Evolutionary conservation across 2,888 invertebrate species (phyloP), one percentile per base, ranked within the genome.

Genomic region (Mimachlamys varia): DNA sequence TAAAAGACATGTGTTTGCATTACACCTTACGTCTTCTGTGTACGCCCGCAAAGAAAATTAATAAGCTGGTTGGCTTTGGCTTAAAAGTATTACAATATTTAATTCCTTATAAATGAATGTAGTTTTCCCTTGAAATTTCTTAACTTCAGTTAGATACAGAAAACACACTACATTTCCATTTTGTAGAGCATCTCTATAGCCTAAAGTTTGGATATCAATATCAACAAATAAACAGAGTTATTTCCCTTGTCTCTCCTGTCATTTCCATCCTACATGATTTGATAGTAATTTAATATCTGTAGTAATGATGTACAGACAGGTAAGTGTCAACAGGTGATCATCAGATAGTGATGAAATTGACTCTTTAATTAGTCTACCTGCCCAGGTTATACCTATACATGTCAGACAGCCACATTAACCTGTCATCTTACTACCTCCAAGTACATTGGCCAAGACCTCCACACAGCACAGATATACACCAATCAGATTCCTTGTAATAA

Each of bases 391-490:
- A 62, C 62, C 22, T n/a, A 27, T 22, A 76, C 15, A 76, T 33
- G 76, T 76, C 76, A 76, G 33, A 33, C 33, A 33, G 10, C 33
- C 27, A 33, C 76, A 76, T 76, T 76, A 76, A 76, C 27, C 76
- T 76, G 76, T 76, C 76, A 76, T 4, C 33, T 76, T 12, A 22
- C 22, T 22, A 76, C 27, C 76, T 76, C 76, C 27, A 2, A 33
- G 76, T 76, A 27, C 76, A 27, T 76, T 76, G 33, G 76, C 33
- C 76, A 33, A 76, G 76, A 76, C 76, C 76, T 76, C 76, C 76
- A 76, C 33, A 33, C 10, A 76, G 33, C 7, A 76, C 33, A 33
- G 12, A 27, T 76, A 76, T 76, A 76, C 27, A 76, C 27, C 76
- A 76, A 76, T 76, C 76, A 76, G 76, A 15, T 33, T 76, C 76